Evolutionary conservation across 1,140 invertebrate species (phyloP).

Genomic region (Neodiprion lecontei): DNA sequence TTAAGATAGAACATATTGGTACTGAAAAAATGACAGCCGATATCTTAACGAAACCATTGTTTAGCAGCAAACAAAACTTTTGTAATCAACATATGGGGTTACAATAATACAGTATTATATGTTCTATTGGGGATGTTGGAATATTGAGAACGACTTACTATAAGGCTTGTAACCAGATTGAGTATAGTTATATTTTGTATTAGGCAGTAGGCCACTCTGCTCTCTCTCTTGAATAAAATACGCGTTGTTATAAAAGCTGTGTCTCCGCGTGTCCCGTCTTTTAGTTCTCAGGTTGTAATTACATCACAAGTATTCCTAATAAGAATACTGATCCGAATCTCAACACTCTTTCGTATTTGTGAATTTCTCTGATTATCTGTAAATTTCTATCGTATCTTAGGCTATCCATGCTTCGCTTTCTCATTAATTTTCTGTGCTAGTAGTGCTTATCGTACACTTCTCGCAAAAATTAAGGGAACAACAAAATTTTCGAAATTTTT

Average conservation of each 20-base stretch:
- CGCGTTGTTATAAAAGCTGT: not conserved
- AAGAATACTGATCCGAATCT: not conserved
- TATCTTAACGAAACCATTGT: conserved; percentile 39
- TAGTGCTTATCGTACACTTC: no score
- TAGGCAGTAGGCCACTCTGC: not conserved
- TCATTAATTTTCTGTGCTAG: no score
- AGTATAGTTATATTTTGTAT: not conserved
- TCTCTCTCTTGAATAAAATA: not conserved
- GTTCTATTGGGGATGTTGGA: not conserved
- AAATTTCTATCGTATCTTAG: no score
- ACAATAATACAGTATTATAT: not conserved
- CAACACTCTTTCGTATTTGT: not conserved
- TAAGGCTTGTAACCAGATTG: not conserved
- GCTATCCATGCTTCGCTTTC: no score
- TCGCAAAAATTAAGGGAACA: no score
- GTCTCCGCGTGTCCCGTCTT: not conserved
- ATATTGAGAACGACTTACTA: not conserved
- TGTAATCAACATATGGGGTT: not conserved
- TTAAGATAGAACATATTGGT: conserved; percentile 34
- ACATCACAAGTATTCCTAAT: not conserved
- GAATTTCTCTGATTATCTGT: no score
- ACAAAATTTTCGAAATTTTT: no score
- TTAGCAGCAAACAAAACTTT: not conserved
- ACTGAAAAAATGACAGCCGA: conserved; percentile 41
- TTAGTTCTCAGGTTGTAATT: not conserved